Percentiles rank a stretch among this genome's conserved stretches.
phyloP scores from a whole-genome alignment of 2,113 vertebrate genomes.

The Strix aluco region DNA sequence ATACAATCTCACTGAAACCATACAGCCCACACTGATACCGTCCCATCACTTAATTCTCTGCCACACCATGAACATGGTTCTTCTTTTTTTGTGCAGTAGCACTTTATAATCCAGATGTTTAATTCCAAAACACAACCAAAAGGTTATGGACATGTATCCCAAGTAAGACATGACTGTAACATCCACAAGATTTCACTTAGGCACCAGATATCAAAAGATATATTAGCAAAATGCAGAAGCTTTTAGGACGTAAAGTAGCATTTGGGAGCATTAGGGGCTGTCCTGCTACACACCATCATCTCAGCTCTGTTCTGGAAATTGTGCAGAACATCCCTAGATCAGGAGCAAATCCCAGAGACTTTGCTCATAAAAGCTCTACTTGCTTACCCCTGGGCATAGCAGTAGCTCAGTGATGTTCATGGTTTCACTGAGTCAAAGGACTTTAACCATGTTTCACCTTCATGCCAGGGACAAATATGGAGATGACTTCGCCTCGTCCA shows the following conservation, averaged over 20 bases:
- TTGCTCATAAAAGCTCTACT: not conserved
- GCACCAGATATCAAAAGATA: not conserved
- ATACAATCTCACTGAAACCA: not conserved
- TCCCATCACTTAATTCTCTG: not conserved
- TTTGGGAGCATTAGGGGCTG: not conserved
- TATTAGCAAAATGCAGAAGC: not conserved
- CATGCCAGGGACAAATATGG: not conserved
- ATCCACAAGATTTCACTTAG: not conserved
- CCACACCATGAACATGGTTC: not conserved
- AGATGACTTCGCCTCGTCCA: not conserved
- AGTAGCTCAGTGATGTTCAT: not conserved
- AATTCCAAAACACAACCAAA: not conserved
- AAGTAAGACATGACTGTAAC: not conserved
- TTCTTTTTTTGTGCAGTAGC: not conserved
- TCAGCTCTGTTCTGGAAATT: not conserved
- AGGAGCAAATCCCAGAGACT: not conserved
- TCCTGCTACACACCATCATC: not conserved
- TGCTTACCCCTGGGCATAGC: not conserved
- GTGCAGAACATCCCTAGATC: not conserved
- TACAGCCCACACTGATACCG: rapidly evolving
- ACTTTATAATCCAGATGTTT: not conserved
- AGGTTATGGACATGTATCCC: not conserved
- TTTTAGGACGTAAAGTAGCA: not conserved
- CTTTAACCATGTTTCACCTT: not conserved
- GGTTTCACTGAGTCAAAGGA: not conserved